These are phyloP conservation scores for Ptychadena robeensis DNA, from an alignment of 2,797 vertebrate genomes.

Conservation along the genomic window DNA sequence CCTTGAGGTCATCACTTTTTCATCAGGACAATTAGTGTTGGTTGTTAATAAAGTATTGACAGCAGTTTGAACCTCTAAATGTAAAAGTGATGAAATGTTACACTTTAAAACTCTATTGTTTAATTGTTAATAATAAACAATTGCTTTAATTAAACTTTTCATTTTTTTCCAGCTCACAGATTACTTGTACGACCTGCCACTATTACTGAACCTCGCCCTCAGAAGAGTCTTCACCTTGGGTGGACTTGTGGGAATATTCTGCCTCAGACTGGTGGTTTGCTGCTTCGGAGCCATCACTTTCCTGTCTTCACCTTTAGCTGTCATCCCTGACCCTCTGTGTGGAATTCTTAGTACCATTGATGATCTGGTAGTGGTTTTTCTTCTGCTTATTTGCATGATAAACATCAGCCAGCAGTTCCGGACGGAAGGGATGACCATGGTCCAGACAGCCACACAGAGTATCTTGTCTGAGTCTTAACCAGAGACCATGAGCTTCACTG, in stretches of 20 bases:
- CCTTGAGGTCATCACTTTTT: no score
- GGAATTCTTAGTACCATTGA: constrained; percentile 78
- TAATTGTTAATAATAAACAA: no score
- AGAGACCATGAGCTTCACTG: neutral
- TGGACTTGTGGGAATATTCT: constrained; percentile 79
- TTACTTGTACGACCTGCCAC: constrained; percentile 78
- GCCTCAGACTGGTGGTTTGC: constrained; percentile 79
- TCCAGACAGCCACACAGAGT: constrained; percentile 59
- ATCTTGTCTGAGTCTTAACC: constrained; percentile 61
- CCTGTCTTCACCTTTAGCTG: constrained; percentile 71
- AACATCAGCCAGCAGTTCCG: constrained; percentile 82
- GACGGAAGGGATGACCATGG: constrained; percentile 67
- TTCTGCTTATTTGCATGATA: constrained; percentile 81
- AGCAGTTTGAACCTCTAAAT: no score
- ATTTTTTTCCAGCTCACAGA: constrained; percentile 75
- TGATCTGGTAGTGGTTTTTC: constrained; percentile 79
- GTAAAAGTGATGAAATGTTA: no score
- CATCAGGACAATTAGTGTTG: no score
- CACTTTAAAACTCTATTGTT: no score
- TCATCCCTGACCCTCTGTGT: constrained; percentile 73
- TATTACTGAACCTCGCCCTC: constrained; percentile 75
- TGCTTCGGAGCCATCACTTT: constrained; percentile 77
- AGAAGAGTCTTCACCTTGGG: constrained; percentile 75
- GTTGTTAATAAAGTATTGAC: neutral
- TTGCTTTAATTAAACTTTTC: neutral